Evolutionary conservation across 2,797 vertebrate species (phyloP), one percentile per base, ranked within the genome.

Genomic region (Esox lucius): DNA sequence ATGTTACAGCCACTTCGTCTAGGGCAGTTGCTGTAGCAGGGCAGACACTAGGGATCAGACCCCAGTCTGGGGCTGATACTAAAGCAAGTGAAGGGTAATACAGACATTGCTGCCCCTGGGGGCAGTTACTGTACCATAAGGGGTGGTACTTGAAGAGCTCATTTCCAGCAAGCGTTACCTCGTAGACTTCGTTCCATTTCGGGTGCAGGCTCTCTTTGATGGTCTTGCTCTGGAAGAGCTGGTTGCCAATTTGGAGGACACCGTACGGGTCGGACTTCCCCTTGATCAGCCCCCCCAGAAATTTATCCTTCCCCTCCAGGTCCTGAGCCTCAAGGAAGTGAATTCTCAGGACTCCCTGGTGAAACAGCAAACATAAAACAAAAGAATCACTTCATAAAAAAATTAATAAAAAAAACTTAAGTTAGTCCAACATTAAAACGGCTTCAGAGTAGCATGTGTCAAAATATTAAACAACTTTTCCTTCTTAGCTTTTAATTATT

Each of bases 211-310:
- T 96, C 90, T 97, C 96, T 85, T 99, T 98, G 85, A 99, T 92
- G 35, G 97, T 95, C 85, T 97, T 99, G 93, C 95, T 99, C 87
- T 96, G 96, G 87, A 98, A 99, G 81, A 96, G 89, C 77, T 98
- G 97, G 89, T 94, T 99, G 80, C 97, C 95, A 1, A 99, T 92
- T 79, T 96, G 96, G 74, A 98, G 86, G 59, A 99, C 84, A 42
- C 97, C 97, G 1, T 99, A 99, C 1, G 98, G 98, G 88, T 99
- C 98, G 0, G 98, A 99, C 83, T 98, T 99, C 16, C 98, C 97
- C 86, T 96, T 99, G 80, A 99, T 95, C 39, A 99, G 91, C 62
- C 98, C 98, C 42, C 97, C 97, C 22, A 99, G 89, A 70, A 96
- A 98, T 49, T 92, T 96, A 72, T 99, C 98, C 86, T 99, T 99